phyloP scores from a whole-genome alignment of 2,888 invertebrate genomes.

The Stenodema calcarata region DNA sequence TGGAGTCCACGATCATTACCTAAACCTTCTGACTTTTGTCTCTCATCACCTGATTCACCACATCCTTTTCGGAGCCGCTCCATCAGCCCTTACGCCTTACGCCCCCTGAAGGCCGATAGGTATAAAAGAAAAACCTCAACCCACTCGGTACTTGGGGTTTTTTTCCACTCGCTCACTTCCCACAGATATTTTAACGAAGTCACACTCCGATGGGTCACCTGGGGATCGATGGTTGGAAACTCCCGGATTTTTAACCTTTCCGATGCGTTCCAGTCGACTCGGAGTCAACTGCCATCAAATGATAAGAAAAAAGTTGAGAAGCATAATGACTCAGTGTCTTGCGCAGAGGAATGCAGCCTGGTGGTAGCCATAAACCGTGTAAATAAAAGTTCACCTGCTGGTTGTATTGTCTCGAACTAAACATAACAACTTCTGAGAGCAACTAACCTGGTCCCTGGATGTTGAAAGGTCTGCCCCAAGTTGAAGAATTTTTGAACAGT shows the following conservation, averaged over 20 bases:
- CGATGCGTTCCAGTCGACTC: conserved; percentile 30
- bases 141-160: conserved; percentile 15
- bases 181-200: conserved; percentile 47
- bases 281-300: not conserved
- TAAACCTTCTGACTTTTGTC: conserved; percentile 31
- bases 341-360: not conserved
- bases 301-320: not conserved
- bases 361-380: not conserved
- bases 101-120: not conserved
- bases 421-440: not conserved
- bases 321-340: not conserved
- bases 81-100: not conserved
- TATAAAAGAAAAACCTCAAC: conserved; percentile 19
- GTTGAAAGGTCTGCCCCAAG: too few species aligned
- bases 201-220: conserved; percentile 9
- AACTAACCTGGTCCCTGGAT: too few species aligned
- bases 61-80: conserved; percentile 14
- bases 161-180: conserved; percentile 6
- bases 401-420: not conserved
- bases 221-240: not conserved
- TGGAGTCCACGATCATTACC: conserved; percentile 40
- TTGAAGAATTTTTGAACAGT: too few species aligned
- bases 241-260: conserved; percentile 19
- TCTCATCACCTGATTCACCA: conserved; percentile 29
- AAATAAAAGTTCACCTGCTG: not conserved